Evolutionary conservation across 2,113 vertebrate species (phyloP).

Genomic region (Antigone vipio): DNA sequence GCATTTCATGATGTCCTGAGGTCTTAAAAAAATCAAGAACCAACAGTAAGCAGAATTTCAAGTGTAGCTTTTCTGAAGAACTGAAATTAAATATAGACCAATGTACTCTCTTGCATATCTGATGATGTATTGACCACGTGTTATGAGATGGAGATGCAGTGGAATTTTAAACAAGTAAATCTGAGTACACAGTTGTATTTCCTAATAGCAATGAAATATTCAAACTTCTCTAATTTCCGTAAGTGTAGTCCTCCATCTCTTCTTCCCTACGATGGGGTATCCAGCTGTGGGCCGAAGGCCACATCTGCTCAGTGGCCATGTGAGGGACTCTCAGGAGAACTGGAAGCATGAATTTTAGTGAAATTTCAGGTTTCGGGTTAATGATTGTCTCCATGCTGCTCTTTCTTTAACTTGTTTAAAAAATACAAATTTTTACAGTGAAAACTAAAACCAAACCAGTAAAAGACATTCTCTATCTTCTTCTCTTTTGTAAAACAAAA

Average conservation of each 20-base stretch:
- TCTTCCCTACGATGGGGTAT: accelerated
- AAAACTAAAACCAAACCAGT: background rate
- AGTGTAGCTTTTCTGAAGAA: background rate
- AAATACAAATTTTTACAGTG: background rate
- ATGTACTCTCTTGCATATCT: background rate
- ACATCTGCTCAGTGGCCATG: background rate
- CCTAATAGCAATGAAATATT: background rate
- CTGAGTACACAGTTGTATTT: background rate
- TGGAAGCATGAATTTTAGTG: background rate
- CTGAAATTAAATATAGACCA: background rate
- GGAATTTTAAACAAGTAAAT: background rate
- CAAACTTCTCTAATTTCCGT: background rate
- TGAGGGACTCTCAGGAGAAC: background rate
- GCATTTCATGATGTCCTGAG: background rate
- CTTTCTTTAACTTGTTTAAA: background rate
- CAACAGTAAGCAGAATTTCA: background rate
- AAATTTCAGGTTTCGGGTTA: accelerated
- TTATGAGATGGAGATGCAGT: background rate
- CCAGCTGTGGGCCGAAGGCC: background rate
- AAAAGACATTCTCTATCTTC: background rate
- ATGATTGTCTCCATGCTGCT: background rate
- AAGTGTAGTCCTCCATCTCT: background rate
- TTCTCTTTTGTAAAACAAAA: background rate
- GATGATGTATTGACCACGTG: background rate
- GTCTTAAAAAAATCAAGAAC: background rate